Evolutionary conservation across 2,113 vertebrate genomes (phyloP), one percentile per base, ranked within the genome.

Genomic region (Ciconia maguari): DNA sequence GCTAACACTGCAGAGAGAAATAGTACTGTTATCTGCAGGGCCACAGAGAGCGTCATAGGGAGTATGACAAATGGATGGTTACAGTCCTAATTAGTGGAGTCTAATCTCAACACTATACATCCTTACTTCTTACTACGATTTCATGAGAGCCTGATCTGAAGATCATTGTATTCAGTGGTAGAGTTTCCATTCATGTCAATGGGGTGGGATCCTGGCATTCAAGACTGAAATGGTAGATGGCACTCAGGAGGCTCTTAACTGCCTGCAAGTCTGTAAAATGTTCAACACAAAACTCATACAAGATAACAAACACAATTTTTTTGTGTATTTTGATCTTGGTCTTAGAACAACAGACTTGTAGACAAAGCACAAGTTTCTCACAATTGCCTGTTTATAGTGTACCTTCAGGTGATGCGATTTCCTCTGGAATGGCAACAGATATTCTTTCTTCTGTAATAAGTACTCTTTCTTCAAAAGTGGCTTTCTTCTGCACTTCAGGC

Each of bases 401-500:
- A 98, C 98, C 98, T 98, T 98, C 96, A 10, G 97, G 96, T 20
- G 32, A 70, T 82, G 93, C 78, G 69, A 98, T 80, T 96, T 98
- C 98, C 77, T 97, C 91, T 94, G 98, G 97, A 96, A 97, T 84
- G 34, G 97, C 90, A 83, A 97, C 21, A 22, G 98, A 97, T 38
- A 97, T 26, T 96, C 92, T 98, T 96, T 98, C 98, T 98, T 98
- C 98, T 30, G 90, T 97, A 90, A 97, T 95, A 83, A 94, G 88
- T 61, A 97, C 92, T 94, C 97, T 98, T 91, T 98, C 98, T 96
- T 98, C 98, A 91, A 98, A 86, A 74, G 97, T 95, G 60, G 81
- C 93, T 98, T 97, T 98, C 97, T 98, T 98, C 87, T 97, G 96
- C 71, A 98, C 93, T 96, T 98, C 97, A 48, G 97, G 97, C 85